Percentiles rank a stretch among this genome's conserved stretches.
Evolutionary conservation across 2,113 vertebrate species (phyloP).

Genomic region (Sterrhoptilus dennistouni): DNA sequence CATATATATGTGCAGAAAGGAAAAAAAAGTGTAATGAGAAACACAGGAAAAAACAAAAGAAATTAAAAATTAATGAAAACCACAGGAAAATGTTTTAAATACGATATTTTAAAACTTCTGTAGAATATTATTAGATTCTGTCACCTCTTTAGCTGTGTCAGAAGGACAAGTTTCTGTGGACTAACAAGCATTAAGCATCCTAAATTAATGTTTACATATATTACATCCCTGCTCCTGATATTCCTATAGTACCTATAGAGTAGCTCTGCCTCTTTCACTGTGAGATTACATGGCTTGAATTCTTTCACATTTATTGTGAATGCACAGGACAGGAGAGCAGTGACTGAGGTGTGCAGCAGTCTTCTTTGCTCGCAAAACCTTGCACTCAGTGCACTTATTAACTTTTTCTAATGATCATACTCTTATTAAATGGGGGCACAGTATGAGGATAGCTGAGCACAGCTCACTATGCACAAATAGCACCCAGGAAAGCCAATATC

Average conservation of each 20-base stretch:
- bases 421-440: background rate
- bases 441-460: background rate
- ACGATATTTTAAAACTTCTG: background rate
- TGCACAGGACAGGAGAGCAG: background rate
- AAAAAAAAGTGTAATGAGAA: background rate
- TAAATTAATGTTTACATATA: background rate
- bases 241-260: background rate
- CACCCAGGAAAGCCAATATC: background rate
- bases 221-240: background rate
- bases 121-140: background rate
- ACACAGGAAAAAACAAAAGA: background rate
- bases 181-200: background rate
- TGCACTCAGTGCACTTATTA: background rate
- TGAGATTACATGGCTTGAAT: background rate
- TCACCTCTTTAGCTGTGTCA: background rate
- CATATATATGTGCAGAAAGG: background rate
- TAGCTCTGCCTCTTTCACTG: background rate
- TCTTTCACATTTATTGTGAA: background rate
- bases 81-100: background rate
- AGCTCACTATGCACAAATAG: background rate
- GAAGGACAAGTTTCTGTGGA: background rate
- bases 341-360: background rate
- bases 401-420: background rate
- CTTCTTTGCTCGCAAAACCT: background rate
- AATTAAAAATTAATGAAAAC: background rate